These are phyloP conservation scores for Euphydryas editha DNA, from an alignment of 2,888 invertebrate genomes.

Conservation along the genomic window DNA sequence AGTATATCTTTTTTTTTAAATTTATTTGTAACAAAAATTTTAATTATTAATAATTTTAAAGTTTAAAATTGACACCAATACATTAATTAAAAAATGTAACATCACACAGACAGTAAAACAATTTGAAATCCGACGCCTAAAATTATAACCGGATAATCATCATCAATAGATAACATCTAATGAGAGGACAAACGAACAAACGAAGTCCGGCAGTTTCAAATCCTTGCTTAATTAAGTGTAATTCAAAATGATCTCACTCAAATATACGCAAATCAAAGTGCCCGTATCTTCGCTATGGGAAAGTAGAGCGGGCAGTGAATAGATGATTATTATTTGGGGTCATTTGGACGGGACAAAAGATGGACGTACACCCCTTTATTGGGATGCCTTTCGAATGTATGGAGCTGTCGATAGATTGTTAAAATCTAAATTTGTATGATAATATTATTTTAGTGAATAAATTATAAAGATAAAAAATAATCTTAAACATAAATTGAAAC, in stretches of 20 bases:
- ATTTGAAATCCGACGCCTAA: conserved; percentile 18
- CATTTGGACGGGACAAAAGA: conserved; percentile 77
- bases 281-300: conserved; percentile 81
- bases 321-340: conserved; percentile 79
- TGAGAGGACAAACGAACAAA: conserved; percentile 52
- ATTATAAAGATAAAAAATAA: too few relatives aligned
- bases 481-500: too few relatives aligned
- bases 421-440: not conserved
- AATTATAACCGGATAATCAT: conserved; percentile 23
- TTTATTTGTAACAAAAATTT: too few relatives aligned
- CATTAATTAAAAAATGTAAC: too few relatives aligned
- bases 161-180: conserved; percentile 45
- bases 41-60: too few relatives aligned
- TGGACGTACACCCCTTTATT: conserved; percentile 65
- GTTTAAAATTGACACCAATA: too few relatives aligned
- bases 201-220: conserved; percentile 57
- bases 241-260: conserved; percentile 74
- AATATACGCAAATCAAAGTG: conserved; percentile 74
- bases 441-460: not conserved
- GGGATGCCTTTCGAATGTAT: conserved; percentile 45
- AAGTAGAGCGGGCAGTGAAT: conserved; percentile 67
- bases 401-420: conserved; percentile 47
- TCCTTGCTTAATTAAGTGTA: conserved; percentile 73
- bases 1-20: too few relatives aligned
- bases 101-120: not conserved